Evolutionary conservation across 2,888 invertebrate species (phyloP).

Genomic region (Prenolepis imparis): DNA sequence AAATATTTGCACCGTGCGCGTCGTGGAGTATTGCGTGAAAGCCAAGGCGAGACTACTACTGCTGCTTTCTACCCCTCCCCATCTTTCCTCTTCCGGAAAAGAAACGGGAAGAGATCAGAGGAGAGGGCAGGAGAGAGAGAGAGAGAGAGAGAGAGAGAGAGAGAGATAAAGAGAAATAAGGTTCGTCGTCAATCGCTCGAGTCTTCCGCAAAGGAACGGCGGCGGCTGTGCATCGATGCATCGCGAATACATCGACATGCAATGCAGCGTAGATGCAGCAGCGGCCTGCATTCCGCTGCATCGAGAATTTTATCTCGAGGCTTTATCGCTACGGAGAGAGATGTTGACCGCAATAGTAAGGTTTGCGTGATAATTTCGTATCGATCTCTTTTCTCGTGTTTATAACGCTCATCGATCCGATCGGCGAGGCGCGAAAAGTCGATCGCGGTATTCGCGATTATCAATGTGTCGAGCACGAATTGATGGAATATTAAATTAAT

Average conservation of each 20-base stretch:
- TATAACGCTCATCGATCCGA: constrained; percentile 6
- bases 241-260: constrained; percentile 42
- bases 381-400: constrained; percentile 4
- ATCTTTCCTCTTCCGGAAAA: background rate
- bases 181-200: constrained; percentile 29
- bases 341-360: constrained; percentile 42
- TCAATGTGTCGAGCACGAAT: constrained; percentile 2
- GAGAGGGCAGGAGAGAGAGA: background rate
- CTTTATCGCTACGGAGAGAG: constrained; percentile 20
- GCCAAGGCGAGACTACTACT: background rate
- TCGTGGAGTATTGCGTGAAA: constrained; percentile 46
- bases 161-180: constrained; percentile 24
- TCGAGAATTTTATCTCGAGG: constrained; percentile 28
- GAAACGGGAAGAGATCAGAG: background rate
- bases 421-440: background rate
- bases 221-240: constrained; percentile 4
- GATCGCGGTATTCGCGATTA: background rate
- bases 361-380: constrained; percentile 30
- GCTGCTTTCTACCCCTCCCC: background rate
- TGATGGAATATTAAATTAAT: constrained; percentile 1
- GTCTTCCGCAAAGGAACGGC: constrained; percentile 35
- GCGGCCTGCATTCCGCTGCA: constrained; percentile 4
- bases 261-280: constrained; percentile 21
- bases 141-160: background rate
- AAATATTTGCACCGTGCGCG: constrained; percentile 56